Base-by-base conservation (phyloP, 2,888 invertebrate species). In the Timema podura region DNA sequence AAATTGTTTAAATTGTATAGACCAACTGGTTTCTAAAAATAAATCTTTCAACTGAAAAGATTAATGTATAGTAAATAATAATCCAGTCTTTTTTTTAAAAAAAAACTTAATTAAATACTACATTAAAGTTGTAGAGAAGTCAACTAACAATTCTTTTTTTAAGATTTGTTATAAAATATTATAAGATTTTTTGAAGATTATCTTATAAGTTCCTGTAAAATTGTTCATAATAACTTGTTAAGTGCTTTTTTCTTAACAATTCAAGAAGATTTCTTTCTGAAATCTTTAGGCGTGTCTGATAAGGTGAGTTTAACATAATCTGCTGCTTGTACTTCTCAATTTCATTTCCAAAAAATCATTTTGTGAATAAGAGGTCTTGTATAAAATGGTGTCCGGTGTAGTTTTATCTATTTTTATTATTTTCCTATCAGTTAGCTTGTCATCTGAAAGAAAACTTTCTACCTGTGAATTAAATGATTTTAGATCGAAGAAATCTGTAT, bases 401-500 rank as follows among this genome's bases (percentile, higher is more conserved):
- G 30, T 45, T 13, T 61, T 61, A 30, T 61, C 13, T 45, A 61
- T 13, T 13, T 61, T 30, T 13, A 61, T 13, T 13, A 61, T 45
- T 61, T 61, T 61, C 30, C 16, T 45, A 13, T 61, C 61, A 6
- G 61, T 45, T 9, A 30, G 30, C 61, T 61, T 61, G 61, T 30
- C 30, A 30, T 30, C 30, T 30, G 30, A 30, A 30, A 30, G 30
- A 30, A 30, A 30, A 30, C 30, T 30, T 30, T 3, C 30, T 30
- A 30, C 30, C 30, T 30, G 30, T 30, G 30, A 30, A 30, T 30
- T 30, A 1, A 30, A 30, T 30, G 30, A 30, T 67, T 67, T 67
- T 30, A 67, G 30, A 49, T 54, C 67, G 9, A 13, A 49, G 30
- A 67, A 49, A 49, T 67, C 30, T 67, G 48, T 51, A 48, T 15